Percentiles rank a stretch among this genome's conserved stretches.
These are phyloP conservation scores for Sapayoa aenigma DNA, from an alignment of 2,113 vertebrate genomes.

Conservation along the genomic window DNA sequence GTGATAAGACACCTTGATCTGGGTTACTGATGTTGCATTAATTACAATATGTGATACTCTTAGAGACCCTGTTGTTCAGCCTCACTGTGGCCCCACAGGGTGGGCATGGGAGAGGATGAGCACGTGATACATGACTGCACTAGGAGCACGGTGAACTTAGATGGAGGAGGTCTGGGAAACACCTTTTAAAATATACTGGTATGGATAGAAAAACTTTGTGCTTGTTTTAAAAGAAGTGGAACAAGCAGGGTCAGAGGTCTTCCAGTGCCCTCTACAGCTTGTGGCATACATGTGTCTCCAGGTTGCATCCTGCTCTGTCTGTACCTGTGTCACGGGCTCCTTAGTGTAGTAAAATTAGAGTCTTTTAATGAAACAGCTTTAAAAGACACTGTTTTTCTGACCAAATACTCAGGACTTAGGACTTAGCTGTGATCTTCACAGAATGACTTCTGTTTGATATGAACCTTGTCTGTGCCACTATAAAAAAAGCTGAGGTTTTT, in stretches of 20 bases:
- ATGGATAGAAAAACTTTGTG: background rate
- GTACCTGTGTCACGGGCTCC: background rate
- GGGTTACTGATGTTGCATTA: background rate
- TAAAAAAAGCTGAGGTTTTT: background rate
- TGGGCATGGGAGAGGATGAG: background rate
- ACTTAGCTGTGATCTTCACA: background rate
- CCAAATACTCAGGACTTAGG: background rate
- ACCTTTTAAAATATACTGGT: background rate
- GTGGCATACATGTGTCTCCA: rapidly evolving
- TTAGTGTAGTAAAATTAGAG: background rate
- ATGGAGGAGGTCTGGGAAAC: background rate
- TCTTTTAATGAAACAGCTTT: background rate
- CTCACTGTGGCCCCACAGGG: rapidly evolving
- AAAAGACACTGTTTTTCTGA: background rate
- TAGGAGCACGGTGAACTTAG: background rate
- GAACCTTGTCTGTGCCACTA: background rate
- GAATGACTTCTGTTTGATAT: background rate
- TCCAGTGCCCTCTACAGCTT: rapidly evolving
- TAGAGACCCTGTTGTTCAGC: background rate
- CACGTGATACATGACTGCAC: background rate
- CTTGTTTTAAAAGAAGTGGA: background rate
- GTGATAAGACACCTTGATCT: background rate
- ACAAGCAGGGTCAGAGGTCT: background rate
- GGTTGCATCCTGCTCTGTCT: rapidly evolving
- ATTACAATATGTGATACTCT: background rate